Evolutionary conservation across 2,113 vertebrate genomes (phyloP), one percentile per base, ranked within the genome.

Genomic region (Illadopsis cleaveri): DNA sequence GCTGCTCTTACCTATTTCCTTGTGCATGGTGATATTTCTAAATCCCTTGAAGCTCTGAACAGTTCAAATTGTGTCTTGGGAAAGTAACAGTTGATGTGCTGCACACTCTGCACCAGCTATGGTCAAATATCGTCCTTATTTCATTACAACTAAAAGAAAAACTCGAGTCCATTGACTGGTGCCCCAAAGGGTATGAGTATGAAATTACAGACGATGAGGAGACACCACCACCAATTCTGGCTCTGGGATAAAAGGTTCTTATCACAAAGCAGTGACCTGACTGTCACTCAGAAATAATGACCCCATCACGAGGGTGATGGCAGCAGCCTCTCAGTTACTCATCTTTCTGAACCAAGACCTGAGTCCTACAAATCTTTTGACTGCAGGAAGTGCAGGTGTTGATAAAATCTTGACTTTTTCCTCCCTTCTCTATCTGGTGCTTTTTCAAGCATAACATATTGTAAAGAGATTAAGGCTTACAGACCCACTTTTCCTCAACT

Each of bases 141-240:
- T 48, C 38, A 48, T 23, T 25, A 35, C 9, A 51, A 53, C 14
- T 16, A 15, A 51, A 80, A 56, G 10, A 14, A 83, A 82, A 60
- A 12, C n/a, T 3, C 1, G 5, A 79, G 10, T 6, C 15, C n/a
- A 38, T 40, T 35, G 81, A 38, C 4, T 50, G 24, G 31, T 68
- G 33, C 38, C 38, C 54, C n/a, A 38, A 51, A 40, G 10, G 31
- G 15, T 4, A 23, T 0, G 0, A 61, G 10, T 27, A 1, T 5
- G 40, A 15, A 91, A 68, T 86, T 10, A 38, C 1, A 13, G 8
- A 25, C 13, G 7, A 13, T 0, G 20, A 51, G 56, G 18, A 42
- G 40, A 48, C 28, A 68, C 3, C 42, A 28, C 6, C 35, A 40
- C 16, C 10, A 2, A 2, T 50, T 19, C 42, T 13, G 38, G 21